Evolutionary conservation across 2,888 invertebrate genomes (phyloP), one percentile per base, ranked within the genome.

Genomic region (Pinctada fucata): DNA sequence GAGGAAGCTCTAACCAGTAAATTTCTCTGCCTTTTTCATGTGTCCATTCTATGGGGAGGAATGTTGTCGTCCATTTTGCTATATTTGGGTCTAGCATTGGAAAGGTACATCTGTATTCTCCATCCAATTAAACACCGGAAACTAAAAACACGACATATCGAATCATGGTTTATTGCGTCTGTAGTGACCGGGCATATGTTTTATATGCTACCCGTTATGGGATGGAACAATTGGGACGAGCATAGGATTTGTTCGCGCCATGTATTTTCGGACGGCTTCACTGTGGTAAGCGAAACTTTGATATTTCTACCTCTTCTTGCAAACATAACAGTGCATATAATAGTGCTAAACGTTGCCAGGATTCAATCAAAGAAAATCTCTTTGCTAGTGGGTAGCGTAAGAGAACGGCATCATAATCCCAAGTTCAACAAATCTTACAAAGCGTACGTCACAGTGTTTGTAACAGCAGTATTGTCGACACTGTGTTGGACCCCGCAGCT

Each of bases 401-500:
- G 63, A 66, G 63, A 67, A 47, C 65, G 52, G 4, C 80, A 80
- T 16, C 31, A 48, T 10, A 45, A 50, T 5, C 31, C 31, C 31
- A 58, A 6, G 13, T 50, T 65, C 13, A 48, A 71, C 49, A 70
- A 70, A 47, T 52, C 66, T 45, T 64, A 58, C n/a, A 80, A 77
- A 51, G 80, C 80, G 0, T 70, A 76, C 16, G 75, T 77, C 45
- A 80, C 80, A 1, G 80, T 80, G 4, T 77, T 76, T 50, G 70
- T 80, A n/a, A 31, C 76, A 6, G 70, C 77, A 3, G 74, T 73
- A 13, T 52, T 80, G 13, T 76, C 80, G 1, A 74, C 75, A 2
- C 1, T 75, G 16, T 80, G 77, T 16, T 80, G 80, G 80, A 49
- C 77, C 63, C 80, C 80, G n/a, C 63, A 74, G n/a, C 49, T 80